Base-by-base conservation (phyloP, 1,140 invertebrate species). In the Pachyrhynchus sulphureomaculatus region DNA sequence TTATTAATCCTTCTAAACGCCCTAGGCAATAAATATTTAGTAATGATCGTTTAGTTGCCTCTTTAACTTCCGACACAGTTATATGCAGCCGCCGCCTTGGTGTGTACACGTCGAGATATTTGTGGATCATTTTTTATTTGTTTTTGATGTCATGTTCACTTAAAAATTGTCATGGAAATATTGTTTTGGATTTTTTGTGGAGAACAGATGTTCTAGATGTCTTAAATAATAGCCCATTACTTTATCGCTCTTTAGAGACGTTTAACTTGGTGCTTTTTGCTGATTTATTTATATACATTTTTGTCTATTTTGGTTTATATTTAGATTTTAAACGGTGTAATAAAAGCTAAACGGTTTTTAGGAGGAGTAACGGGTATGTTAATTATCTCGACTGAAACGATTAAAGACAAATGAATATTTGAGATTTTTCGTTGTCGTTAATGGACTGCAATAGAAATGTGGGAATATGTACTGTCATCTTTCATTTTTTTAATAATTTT, bases 11-110 rank as follows among this genome's bases (percentile, higher is more conserved):
- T 53, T 52, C 54, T 54, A 72, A 72, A 48, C 67, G 68, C 65
- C 59, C 61, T 44, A 29, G 62, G 70, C 65, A 73, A 73, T 73
- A 73, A 73, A 73, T 73, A 73, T 72, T 65, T 72, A 57, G 67
- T 73, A 72, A 73, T 71, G 72, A 73, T 72, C 72, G 67, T 73
- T 73, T 73, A 72, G 72, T 70, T 73, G 68, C 60, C 66, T 66
- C 58, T 69, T 73, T 71, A 72, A 70, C 69, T 71, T 71, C 71
- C 69, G 68, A 72, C 70, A 72, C 60, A 67, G 66, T 69, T 68
- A 69, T 67, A 69, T 66, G 66, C 12, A 8, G 15, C 42, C 26
- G 49, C 33, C 17, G 41, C 34, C 23, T 24, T 45, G n/a, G 26
- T 48, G 24, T 48, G 45, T 34, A 24, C 45, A 48, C 24, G 20